phyloP scores from a whole-genome alignment of 2,888 invertebrate genomes.

The Stenoptilia bipunctidactyla region DNA sequence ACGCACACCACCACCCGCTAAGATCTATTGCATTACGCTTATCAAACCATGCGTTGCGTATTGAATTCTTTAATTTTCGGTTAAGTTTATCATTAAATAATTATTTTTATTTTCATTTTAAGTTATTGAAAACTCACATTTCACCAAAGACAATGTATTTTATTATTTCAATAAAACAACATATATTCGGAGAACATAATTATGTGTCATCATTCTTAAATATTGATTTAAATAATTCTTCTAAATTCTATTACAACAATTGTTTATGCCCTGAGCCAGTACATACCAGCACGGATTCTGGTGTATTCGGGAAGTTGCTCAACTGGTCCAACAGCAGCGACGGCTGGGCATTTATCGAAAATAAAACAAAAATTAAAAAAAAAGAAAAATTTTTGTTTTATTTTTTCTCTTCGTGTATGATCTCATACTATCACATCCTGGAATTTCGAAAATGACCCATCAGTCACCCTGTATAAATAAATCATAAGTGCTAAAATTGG shows the following conservation, averaged over 20 bases:
- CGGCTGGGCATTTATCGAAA: constrained; percentile 93
- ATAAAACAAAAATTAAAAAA: too few species aligned
- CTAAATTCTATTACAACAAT: constrained; percentile 35
- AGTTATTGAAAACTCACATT: constrained; percentile 50
- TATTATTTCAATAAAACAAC: constrained; percentile 63
- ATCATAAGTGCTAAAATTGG: too few species aligned
- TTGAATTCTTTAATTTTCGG: too few species aligned
- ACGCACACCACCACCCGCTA: too few species aligned
- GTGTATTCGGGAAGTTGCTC: constrained; percentile 94
- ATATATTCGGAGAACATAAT: constrained; percentile 51
- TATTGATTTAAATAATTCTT: constrained; percentile 47
- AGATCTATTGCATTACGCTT: too few species aligned
- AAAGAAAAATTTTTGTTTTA: too few species aligned
- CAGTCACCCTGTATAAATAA: too few species aligned
- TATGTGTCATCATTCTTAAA: constrained; percentile 41
- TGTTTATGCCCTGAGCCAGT: constrained; percentile 87
- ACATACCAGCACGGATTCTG: constrained; percentile 86
- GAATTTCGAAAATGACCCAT: too few species aligned
- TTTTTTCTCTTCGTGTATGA: too few species aligned
- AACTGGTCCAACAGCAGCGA: constrained; percentile 93
- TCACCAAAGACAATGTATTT: constrained; percentile 56
- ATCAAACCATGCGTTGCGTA: too few species aligned
- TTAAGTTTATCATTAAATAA: too few species aligned
- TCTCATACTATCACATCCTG: too few species aligned
- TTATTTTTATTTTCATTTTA: constrained; percentile 34